A percentile compares a stretch with the other conserved stretches of the same genome.
Conservation (phyloP, 2,113 vertebrate genomes). For the Crocuta crocuta region DNA sequence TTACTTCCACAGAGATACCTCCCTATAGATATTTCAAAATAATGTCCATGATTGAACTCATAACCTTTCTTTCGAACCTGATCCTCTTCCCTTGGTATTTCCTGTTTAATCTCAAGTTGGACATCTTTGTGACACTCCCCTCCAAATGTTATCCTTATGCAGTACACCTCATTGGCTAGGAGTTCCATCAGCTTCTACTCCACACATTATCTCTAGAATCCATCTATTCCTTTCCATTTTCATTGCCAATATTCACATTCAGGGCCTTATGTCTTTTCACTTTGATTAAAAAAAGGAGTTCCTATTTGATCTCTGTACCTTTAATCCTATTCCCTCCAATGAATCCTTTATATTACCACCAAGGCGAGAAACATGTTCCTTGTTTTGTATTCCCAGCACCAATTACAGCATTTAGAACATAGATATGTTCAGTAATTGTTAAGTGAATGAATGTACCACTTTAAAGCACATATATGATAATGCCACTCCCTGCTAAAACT, state of each 20-base stretch:
- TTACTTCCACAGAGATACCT: neutral
- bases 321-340: neutral
- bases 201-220: neutral
- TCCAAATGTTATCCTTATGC: neutral
- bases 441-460: constrained; percentile 22
- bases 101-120: neutral
- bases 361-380: neutral
- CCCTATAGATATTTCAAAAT: constrained; percentile 5
- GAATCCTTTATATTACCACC: neutral
- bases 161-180: neutral
- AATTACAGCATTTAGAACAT: neutral
- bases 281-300: neutral
- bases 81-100: neutral
- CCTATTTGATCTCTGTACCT: neutral
- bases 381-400: neutral
- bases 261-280: neutral
- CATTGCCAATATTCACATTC: neutral
- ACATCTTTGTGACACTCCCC: neutral
- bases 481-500: neutral
- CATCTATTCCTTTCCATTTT: neutral
- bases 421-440: neutral
- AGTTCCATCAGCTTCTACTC: neutral
- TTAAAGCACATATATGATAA: neutral
- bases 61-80: neutral
- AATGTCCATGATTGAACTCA: neutral